These are phyloP conservation scores for Phyllotis vaccarum DNA, from an alignment of 2,797 vertebrate species.

Conservation along the genomic window DNA sequence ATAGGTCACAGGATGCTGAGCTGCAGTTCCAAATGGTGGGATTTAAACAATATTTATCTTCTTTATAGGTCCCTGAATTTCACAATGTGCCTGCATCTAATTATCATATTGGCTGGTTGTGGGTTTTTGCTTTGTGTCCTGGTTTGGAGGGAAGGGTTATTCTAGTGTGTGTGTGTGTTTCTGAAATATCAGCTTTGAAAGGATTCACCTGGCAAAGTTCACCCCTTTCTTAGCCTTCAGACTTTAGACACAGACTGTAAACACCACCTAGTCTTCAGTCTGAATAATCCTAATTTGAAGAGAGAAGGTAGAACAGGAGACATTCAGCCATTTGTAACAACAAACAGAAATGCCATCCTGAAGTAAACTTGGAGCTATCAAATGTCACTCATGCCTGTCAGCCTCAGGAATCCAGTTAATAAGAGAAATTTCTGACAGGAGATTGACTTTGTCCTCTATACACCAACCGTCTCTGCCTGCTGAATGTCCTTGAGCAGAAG, in stretches of 20 bases:
- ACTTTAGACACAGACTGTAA: neutral
- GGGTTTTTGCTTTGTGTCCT: neutral
- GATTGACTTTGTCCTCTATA: accelerated
- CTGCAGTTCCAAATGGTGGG: neutral
- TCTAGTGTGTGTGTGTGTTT: neutral
- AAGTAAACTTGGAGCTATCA: slow-evolving; percentile 32
- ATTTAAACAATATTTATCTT: slow-evolving; percentile 26
- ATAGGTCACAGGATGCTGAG: no score
- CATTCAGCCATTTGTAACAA: slow-evolving; percentile 44
- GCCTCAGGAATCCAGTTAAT: neutral
- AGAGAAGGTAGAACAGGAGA: slow-evolving; percentile 48
- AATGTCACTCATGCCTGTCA: slow-evolving; percentile 30
- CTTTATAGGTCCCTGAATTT: slow-evolving; percentile 8
- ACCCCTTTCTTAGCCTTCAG: neutral
- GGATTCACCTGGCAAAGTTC: neutral
- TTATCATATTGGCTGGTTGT: neutral
- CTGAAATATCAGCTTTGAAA: neutral
- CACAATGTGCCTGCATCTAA: neutral
- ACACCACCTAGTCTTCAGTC: slow-evolving; percentile 9
- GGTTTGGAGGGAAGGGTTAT: neutral
- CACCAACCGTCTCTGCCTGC: neutral
- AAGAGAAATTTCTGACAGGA: neutral
- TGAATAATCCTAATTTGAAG: slow-evolving; percentile 16
- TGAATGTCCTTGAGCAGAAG: neutral
- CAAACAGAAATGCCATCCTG: slow-evolving; percentile 20